Base-by-base conservation (phyloP, 2,113 vertebrate genomes). In the Sprattus sprattus region DNA sequence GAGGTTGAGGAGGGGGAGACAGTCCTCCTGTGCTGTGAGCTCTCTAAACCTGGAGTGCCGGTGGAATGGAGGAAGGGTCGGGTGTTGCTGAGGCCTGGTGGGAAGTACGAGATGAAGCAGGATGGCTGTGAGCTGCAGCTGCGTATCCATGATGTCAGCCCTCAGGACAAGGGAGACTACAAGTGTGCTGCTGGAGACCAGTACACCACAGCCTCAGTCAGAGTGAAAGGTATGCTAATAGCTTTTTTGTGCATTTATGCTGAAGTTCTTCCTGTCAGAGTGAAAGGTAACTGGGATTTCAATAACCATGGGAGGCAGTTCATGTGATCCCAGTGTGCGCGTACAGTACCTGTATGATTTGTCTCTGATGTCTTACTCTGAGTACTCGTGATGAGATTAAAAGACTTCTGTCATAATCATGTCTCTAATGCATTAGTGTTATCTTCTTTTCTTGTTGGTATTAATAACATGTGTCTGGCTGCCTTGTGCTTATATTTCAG, bases 91-190 rank as follows among this genome's bases (percentile, higher is more conserved):
- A 95, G 47, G 0, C 0, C 86, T 0, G 90, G 93, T 82, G 90
- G 93, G 88, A 98, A 97, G 90, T 96, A 96, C 0, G 95, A 96
- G 64, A 96, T 98, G 88, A 92, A 91, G 32, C 89, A 94, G 64
- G 91, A 95, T 0, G 96, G 95, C 20, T 81, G 91, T 83, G 2
- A 75, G 0, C 86, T 93, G 0, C 95, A 97, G 88, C 91, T 98
- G 2, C 49, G 93, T 28, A 94, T 98, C 18, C 94, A 92, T 0
- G 86, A 5, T 1, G 83, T 97, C 78, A 93, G 95, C 87, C 87
- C 91, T 1, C 88, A 94, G 4, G 97, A 98, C 84, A 91, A 93
- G 0, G 95, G 95, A 16, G 93, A 89, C 82, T 96, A 97, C 3
- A 83, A 91, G 46, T 94, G 94, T 25, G 44, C 92, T 6, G 89